Conservation (phyloP, 2,113 vertebrate genomes). For the Peucedramus taeniatus region DNA sequence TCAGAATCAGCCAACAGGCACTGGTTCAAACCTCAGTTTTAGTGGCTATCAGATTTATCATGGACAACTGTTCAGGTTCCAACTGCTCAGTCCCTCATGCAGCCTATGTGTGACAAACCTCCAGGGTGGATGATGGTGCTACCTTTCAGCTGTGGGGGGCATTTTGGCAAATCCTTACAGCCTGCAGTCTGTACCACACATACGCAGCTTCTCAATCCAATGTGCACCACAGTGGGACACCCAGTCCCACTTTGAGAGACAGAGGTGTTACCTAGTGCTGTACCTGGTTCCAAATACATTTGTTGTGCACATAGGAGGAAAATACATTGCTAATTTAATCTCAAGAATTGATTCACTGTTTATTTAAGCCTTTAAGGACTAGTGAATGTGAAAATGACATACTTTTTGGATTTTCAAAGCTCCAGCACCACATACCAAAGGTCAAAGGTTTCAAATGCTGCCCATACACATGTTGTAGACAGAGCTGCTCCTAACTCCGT, state of each 20-base stretch:
- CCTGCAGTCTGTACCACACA: neutral
- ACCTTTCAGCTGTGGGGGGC: neutral
- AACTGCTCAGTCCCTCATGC: neutral
- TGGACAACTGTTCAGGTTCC: neutral
- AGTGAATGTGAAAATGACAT: neutral
- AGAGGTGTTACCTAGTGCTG: neutral
- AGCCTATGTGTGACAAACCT: neutral
- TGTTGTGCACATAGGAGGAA: neutral
- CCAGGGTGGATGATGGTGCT: neutral
- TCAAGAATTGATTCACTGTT: neutral
- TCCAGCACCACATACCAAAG: rapidly evolving
- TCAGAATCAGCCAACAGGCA: neutral
- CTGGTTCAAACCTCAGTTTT: neutral
- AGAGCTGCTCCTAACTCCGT: neutral
- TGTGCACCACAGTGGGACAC: neutral
- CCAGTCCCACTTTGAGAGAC: neutral
- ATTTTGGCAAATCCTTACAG: neutral
- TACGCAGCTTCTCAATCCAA: neutral
- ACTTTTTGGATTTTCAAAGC: neutral
- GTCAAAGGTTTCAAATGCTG: neutral
- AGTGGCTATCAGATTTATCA: neutral
- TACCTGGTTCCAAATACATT: rapidly evolving
- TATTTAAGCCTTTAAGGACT: neutral
- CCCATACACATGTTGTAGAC: neutral
- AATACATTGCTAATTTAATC: neutral